Conservation (phyloP, 2,888 invertebrate species). For the Rhagonycha lutea region DNA sequence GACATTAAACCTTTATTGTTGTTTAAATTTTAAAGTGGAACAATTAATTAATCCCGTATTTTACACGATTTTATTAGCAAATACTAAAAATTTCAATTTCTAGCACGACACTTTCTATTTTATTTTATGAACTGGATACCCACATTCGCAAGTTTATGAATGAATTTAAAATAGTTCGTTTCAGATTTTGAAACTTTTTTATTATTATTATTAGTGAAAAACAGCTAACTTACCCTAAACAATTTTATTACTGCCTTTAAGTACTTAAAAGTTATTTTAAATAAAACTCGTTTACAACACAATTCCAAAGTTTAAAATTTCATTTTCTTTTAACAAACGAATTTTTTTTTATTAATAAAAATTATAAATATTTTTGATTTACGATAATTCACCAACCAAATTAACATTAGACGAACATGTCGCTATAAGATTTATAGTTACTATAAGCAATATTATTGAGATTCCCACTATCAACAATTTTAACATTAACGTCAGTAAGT, state of each 20-base stretch:
- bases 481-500: conserved; percentile 26
- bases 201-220: neutral
- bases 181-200: too few species aligned
- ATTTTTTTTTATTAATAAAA: neutral
- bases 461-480: conserved; percentile 29
- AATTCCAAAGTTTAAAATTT: neutral
- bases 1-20: neutral
- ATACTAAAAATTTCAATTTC: neutral
- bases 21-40: neutral
- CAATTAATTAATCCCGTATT: neutral
- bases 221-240: neutral
- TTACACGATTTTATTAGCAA: neutral
- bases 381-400: neutral
- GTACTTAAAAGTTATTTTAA: neutral
- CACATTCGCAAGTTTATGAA: neutral
- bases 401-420: neutral
- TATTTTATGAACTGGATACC: neutral
- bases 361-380: neutral
- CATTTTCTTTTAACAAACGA: neutral
- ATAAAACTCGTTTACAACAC: neutral
- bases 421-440: neutral
- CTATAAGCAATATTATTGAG: conserved; percentile 15
- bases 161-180: neutral
- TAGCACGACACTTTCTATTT: neutral
- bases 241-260: neutral